Evolutionary conservation across 1,140 invertebrate species (phyloP).

Genomic region (Calephelis nemesis): DNA sequence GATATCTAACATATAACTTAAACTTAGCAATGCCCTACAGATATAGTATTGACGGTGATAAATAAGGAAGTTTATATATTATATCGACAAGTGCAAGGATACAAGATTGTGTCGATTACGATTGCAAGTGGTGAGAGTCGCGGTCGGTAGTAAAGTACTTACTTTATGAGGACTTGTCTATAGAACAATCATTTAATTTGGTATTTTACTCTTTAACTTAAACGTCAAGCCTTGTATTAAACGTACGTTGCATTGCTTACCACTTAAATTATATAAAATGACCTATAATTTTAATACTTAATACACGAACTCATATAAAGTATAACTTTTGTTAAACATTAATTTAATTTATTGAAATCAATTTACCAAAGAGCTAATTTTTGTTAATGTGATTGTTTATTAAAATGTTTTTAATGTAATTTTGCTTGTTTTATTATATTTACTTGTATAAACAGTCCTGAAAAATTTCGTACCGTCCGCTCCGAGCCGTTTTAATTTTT

Average conservation of each 20-base stretch:
- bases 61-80: constrained; percentile 47
- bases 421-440: no score
- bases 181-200: constrained; percentile 66
- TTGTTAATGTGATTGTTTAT: no score
- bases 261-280: constrained; percentile 7
- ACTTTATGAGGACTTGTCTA: constrained; percentile 64
- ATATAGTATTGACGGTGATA: constrained; percentile 36
- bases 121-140: constrained; percentile 28
- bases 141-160: constrained; percentile 44
- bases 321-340: constrained; percentile 1
- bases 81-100: constrained; percentile 45
- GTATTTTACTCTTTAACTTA: constrained; percentile 30
- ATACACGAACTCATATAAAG: not conserved
- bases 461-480: no score
- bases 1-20: not conserved
- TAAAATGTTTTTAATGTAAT: no score
- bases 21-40: not conserved
- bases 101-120: constrained; percentile 57
- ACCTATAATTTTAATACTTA: constrained; percentile 1
- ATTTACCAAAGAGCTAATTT: no score
- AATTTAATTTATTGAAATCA: no score
- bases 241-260: constrained; percentile 27
- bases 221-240: constrained; percentile 29
- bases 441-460: no score
- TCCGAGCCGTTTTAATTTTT: no score